phyloP scores from a whole-genome alignment of 2,113 vertebrate genomes.

The Hippocampus zosterae region DNA sequence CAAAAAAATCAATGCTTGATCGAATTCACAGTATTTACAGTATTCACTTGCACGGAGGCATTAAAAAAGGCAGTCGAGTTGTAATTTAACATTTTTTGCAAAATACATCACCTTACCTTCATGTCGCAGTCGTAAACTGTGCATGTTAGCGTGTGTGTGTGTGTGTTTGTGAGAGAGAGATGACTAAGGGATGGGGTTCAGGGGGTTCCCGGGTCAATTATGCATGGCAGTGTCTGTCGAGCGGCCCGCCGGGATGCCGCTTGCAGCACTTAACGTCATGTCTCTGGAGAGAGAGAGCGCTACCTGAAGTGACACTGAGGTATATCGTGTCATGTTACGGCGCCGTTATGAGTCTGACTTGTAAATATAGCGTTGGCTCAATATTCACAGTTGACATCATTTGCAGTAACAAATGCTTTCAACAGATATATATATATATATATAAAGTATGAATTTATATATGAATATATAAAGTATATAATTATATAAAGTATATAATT shows the following conservation, averaged over 20 bases:
- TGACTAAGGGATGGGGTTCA: conserved; percentile 38
- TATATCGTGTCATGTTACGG: conserved; percentile 27
- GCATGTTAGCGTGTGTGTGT: background rate
- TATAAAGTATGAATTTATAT: background rate
- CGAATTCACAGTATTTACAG: background rate
- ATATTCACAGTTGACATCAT: background rate
- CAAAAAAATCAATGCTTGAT: background rate
- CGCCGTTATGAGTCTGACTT: conserved; percentile 10
- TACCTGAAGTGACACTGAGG: conserved; percentile 15
- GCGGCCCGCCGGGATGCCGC: conserved; percentile 21
- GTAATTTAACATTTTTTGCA: conserved; percentile 13
- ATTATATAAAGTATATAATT: background rate
- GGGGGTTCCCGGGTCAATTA: conserved; percentile 42
- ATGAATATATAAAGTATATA: background rate
- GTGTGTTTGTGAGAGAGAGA: conserved; percentile 4
- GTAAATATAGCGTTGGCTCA: background rate
- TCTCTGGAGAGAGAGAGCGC: conserved; percentile 9
- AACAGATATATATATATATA: background rate
- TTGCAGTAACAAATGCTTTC: background rate
- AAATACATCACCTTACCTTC: background rate
- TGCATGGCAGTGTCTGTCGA: conserved; percentile 22
- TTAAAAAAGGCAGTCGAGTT: background rate
- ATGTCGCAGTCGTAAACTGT: background rate
- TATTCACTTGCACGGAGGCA: background rate
- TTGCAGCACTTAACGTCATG: conserved; percentile 13